Evolutionary conservation across 1,140 invertebrate genomes (phyloP), one percentile per base, ranked within the genome.

Genomic region (roundworm (Caenorhabditis elegans)): DNA sequence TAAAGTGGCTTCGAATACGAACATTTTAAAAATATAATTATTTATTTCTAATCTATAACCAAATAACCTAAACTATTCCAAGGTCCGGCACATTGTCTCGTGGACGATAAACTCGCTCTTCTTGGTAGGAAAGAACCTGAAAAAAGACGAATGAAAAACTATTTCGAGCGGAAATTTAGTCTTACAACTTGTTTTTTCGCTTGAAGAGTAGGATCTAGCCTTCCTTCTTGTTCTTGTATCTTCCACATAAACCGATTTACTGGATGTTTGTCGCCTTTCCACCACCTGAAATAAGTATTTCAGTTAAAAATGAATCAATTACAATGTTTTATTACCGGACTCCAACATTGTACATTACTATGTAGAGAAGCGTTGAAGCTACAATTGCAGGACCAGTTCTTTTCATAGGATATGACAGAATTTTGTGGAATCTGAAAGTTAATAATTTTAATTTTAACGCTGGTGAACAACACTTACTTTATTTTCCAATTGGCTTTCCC

Each of bases 201-300:
- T n/a, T 3, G 60, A 10, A 70, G 34, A 39, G 43, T 34, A 0
- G 60, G 60, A 39, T 70, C 60, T 1, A 70, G 34, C 19, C 22
- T 70, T 70, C 60, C 60, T 19, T 70, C 19, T 70, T 70, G 60
- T n/a, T 70, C 60, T 11, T 70, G 34, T 39, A 70, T 70, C n/a
- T 34, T n/a, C 60, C 60, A 70, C 60, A 70, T 70, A 22, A 70
- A 70, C 10, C 60, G 31, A 39, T 70, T 70, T 5, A 70, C n/a
- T 19, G 60, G 60, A 70, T 70, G 60, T 2, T 70, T 4, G 4
- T 70, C 60, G 4, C 60, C 60, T 70, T 70, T 70, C 60, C 60
- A 70, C 31, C 34, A 70, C 19, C 60, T 70, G 34, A 43, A 70
- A 39, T 2, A 60, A 24, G n/a, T n/a, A 17, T 60, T 60, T 4